Evolutionary conservation across 2,797 vertebrate genomes (phyloP).

Genomic region (Bradypodion pumilum): DNA sequence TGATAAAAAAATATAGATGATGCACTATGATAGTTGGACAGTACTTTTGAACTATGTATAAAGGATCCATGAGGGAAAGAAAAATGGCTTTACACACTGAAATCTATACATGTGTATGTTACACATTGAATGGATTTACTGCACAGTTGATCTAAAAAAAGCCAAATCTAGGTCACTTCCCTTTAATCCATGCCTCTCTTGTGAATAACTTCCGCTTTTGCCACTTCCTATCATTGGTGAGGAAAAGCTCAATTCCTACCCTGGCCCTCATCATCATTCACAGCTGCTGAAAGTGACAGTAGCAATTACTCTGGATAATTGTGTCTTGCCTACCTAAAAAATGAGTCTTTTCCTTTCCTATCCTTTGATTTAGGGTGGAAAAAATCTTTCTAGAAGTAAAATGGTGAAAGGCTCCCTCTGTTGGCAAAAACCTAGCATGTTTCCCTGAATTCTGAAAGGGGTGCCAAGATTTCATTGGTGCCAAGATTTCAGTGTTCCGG

Average conservation of each 20-base stretch:
- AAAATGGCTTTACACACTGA: not conserved
- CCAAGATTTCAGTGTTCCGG: not conserved
- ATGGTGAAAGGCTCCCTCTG: not conserved
- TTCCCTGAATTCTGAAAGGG: not conserved
- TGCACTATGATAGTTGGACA: not conserved
- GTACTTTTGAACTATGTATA: too few relatives aligned
- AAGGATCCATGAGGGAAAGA: too few relatives aligned
- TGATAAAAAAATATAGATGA: too few relatives aligned
- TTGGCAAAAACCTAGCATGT: not conserved
- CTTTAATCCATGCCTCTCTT: not conserved
- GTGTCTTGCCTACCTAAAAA: slow-evolving; percentile 5
- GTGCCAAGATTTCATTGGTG: not conserved
- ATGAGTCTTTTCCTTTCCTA: not conserved
- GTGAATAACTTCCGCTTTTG: not conserved
- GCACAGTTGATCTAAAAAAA: not conserved
- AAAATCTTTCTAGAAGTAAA: rapidly evolving
- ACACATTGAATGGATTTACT: not conserved
- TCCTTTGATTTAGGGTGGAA: slow-evolving; percentile 14
- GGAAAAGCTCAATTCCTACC: not conserved
- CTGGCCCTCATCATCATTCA: not conserved
- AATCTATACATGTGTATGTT: not conserved
- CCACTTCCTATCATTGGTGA: not conserved
- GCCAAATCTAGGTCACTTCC: not conserved
- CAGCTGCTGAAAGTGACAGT: not conserved
- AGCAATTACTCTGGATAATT: not conserved